Percentiles rank a stretch among this genome's conserved stretches.
phyloP scores from a whole-genome alignment of 1,140 invertebrate genomes.

The Bombus breviceps region DNA sequence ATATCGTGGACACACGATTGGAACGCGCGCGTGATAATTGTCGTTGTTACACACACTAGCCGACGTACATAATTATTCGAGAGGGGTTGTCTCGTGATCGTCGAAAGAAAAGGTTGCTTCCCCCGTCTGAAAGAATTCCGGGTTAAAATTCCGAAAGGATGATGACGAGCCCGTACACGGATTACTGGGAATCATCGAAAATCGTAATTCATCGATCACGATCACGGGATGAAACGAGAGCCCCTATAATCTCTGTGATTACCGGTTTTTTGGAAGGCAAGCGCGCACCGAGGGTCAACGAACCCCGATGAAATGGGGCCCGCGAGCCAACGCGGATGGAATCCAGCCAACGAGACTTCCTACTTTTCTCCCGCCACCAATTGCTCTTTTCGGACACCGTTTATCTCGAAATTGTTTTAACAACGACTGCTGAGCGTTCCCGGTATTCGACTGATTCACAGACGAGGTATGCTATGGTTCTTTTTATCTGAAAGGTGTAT shows the following conservation, averaged over 20 bases:
- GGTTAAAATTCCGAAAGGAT: constrained; percentile 37
- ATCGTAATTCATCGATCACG: constrained; percentile 55
- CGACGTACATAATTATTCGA: background rate
- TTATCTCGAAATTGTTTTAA: constrained; percentile 19
- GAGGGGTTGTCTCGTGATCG: too few relatives aligned
- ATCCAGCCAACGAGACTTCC: constrained; percentile 12
- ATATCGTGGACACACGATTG: constrained; percentile 31
- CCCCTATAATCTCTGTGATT: constrained; percentile 56
- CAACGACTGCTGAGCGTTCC: background rate
- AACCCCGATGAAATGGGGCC: constrained; percentile 13
- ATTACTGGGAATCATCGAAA: constrained; percentile 49
- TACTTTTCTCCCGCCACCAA: background rate
- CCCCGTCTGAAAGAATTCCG: background rate
- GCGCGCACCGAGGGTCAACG: constrained; percentile 26
- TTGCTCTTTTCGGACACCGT: constrained; percentile 4
- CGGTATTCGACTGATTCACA: background rate
- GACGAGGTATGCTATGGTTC: background rate
- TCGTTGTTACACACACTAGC: constrained; percentile 9
- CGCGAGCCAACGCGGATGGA: background rate
- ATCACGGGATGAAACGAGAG: constrained; percentile 3
- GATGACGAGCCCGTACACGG: constrained; percentile 3
- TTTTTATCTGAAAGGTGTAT: background rate
- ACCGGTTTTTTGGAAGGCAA: constrained; percentile 31
- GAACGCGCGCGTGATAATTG: constrained; percentile 47
- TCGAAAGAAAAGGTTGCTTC: too few relatives aligned